Conservation (phyloP, 1,140 invertebrate genomes). For the Pseudomyrmex gracilis region DNA sequence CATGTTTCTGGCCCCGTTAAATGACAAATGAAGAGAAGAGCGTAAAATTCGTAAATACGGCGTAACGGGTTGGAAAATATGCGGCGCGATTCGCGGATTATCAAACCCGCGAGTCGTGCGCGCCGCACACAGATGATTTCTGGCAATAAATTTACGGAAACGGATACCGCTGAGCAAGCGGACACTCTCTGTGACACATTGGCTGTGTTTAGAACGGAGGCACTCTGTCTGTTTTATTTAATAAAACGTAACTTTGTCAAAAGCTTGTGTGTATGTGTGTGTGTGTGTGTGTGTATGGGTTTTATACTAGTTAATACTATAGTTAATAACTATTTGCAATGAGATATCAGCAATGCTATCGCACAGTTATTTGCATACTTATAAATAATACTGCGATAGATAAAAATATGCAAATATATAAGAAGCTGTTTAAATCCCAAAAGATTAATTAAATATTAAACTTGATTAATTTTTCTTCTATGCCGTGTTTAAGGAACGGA, state of each 20-base stretch:
- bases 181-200: not conserved
- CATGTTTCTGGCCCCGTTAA: not conserved
- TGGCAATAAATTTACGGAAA: not conserved
- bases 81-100: not conserved
- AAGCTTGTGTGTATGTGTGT: too few relatives aligned
- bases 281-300: too few relatives aligned
- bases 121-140: not conserved
- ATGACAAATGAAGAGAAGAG: not conserved
- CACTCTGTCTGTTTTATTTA: too few relatives aligned
- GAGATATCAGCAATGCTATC: conserved; percentile 14
- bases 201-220: not conserved
- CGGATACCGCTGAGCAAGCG: not conserved
- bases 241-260: not conserved
- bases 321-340: conserved; percentile 10
- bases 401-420: conserved; percentile 4
- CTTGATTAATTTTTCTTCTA: not conserved
- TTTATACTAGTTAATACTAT: too few relatives aligned
- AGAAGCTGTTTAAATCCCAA: conserved; percentile 2
- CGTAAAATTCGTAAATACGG: conserved; percentile 29
- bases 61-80: not conserved
- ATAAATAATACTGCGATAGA: not conserved
- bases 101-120: not conserved
- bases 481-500: not conserved
- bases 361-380: not conserved
- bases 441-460: conserved; percentile 18